These are phyloP conservation scores for Grus americana DNA, from an alignment of 2,113 vertebrate species.

Conservation along the genomic window DNA sequence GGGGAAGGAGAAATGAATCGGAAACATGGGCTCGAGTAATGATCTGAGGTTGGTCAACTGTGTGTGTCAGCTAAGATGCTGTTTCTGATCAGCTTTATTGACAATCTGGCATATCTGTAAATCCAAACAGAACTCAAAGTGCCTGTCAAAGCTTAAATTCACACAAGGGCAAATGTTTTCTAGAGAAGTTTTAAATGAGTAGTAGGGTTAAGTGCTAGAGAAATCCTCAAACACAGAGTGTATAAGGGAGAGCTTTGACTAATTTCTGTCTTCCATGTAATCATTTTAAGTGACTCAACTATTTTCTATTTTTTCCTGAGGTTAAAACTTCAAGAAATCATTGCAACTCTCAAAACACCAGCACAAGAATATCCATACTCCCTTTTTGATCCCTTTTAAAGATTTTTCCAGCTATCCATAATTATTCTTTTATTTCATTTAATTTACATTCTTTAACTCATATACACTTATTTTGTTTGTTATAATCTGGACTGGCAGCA, in stretches of 20 bases:
- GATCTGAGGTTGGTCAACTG: not conserved
- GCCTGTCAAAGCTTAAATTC: not conserved
- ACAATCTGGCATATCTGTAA: not conserved
- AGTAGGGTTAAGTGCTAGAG: not conserved
- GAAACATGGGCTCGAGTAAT: not conserved
- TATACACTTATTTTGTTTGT: not conserved
- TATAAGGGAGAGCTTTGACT: not conserved
- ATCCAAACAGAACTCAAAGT: not conserved
- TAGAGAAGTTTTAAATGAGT: not conserved
- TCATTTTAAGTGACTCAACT: not conserved
- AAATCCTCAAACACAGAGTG: not conserved
- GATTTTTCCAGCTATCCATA: not conserved
- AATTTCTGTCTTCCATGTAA: not conserved
- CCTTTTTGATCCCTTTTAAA: not conserved
- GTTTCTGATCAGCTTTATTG: not conserved
- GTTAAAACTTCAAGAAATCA: not conserved
- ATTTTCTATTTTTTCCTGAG: not conserved
- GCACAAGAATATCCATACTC: not conserved
- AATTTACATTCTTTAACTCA: not conserved
- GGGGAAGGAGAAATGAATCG: not conserved
- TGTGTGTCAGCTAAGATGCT: not conserved
- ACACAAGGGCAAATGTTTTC: not conserved
- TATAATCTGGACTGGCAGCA: not conserved
- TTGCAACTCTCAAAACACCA: not conserved
- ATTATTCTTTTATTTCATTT: not conserved